Base-by-base conservation (phyloP, 2,797 vertebrate species). In the Peromyscus eremicus region DNA sequence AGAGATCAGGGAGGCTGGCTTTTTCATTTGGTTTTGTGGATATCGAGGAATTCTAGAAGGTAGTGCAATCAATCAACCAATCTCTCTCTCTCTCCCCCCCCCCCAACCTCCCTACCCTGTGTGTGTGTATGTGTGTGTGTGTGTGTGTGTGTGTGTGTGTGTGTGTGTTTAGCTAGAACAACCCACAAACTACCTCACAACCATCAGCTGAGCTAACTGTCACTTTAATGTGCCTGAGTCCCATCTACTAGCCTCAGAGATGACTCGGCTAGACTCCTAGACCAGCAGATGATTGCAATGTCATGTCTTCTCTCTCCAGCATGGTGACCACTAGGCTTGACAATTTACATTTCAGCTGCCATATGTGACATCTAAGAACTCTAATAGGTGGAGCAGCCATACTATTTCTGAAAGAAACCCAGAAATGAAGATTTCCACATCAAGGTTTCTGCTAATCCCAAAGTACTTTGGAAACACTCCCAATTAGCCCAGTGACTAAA, bases 21-120 rank as follows among this genome's bases (percentile, higher is more conserved):
- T 97, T 93, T 62, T 85, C 10, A 46, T 14, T 83, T 27, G 46
- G 73, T 80, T 88, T 82, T 76, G 70, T 75, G 27, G 92, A 77
- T 7, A 32, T 85, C 1, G 68, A 49, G 52, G 32, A 73, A 91
- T 90, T 52, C 64, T 81, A 89, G 34, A 52, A 71, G n/a, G 19
- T 7, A 82, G 40, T 40, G 46, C 55, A 90, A 90, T 66, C 40
- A 66, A 66, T 66, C 62, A 66, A 46, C 10, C 40, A 70, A 86
- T 70, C 27, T 17, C 27, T 32, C 27, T 32, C 4, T 32, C 27
- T n/a, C 64, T 34, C 29, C 66, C 64, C 32, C 9, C 9, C 62
- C 25, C 25, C 8, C 29, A 7, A 4, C 9, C n/a, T 10, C 17
- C 13, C 34, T 27, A 12, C 27, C 17, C 12, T 11, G 32, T 10